Percentiles rank a stretch among this genome's conserved stretches.
phyloP scores from a whole-genome alignment of 1,140 invertebrate species.

The Polyergus mexicanus region DNA sequence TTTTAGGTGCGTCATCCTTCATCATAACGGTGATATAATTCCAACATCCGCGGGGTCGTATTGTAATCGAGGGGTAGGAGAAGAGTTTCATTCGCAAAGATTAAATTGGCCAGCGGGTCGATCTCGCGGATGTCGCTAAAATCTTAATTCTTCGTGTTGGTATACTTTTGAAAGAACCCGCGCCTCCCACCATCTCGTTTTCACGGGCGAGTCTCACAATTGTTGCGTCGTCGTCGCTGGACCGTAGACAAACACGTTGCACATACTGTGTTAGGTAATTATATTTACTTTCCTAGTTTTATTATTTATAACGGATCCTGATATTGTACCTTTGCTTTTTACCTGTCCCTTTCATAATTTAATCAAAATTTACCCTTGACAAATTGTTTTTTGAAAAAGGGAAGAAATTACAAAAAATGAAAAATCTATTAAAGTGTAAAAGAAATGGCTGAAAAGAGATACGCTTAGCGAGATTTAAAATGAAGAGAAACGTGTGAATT shows the following conservation, averaged over 20 bases:
- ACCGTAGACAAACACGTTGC: constrained; percentile 77
- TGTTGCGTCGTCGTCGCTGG: constrained; percentile 71
- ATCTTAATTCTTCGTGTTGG: constrained; percentile 72
- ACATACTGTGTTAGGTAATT: constrained; percentile 79
- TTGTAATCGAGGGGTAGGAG: constrained; percentile 11
- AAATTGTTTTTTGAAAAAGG: neutral
- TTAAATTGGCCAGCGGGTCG: constrained; percentile 71
- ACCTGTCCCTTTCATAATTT: neutral
- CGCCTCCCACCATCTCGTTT: constrained; percentile 41
- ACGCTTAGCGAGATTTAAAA: neutral
- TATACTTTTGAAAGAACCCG: constrained; percentile 70
- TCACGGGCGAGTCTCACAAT: constrained; percentile 75
- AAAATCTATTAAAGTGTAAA: constrained; percentile 15
- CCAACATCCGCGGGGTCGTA: constrained; percentile 19
- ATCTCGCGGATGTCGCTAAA: constrained; percentile 73
- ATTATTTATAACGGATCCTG: constrained; percentile 77
- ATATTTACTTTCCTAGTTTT: constrained; percentile 82
- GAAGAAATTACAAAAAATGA: neutral
- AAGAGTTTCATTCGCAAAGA: constrained; percentile 66
- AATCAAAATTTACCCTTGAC: neutral
- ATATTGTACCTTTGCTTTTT: constrained; percentile 13
- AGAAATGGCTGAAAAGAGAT: constrained; percentile 3
- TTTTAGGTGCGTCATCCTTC: constrained; percentile 6
- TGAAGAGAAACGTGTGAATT: neutral
- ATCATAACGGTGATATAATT: constrained; percentile 11